Percentiles rank a stretch among this genome's conserved stretches.
These are phyloP conservation scores for Aphelocoma coerulescens DNA, from an alignment of 2,113 vertebrate species.

Conservation along the genomic window DNA sequence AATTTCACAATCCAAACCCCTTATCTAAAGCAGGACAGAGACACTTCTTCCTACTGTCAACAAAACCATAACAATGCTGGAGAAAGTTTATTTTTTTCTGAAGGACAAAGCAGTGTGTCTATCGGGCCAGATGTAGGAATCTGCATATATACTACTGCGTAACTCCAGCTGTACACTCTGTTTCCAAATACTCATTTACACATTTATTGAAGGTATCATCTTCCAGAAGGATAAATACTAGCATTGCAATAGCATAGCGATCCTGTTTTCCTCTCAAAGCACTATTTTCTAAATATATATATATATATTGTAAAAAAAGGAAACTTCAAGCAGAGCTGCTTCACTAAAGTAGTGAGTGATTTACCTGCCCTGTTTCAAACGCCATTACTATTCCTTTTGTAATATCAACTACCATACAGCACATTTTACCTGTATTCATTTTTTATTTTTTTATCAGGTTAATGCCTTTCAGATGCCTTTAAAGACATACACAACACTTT, in stretches of 20 bases:
- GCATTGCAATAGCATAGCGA: neutral
- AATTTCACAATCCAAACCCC: neutral
- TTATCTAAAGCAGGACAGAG: neutral
- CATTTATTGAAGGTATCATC: neutral
- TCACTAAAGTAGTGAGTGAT: neutral
- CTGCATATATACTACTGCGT: rapidly evolving
- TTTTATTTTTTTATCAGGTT: neutral
- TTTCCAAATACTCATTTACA: neutral
- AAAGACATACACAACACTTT: neutral
- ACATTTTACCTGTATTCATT: neutral
- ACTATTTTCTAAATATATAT: neutral
- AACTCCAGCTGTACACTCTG: neutral
- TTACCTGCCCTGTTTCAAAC: neutral
- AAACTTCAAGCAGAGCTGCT: neutral
- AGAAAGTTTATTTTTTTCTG: neutral
- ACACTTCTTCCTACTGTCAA: neutral
- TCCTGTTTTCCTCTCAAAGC: neutral
- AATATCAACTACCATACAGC: neutral
- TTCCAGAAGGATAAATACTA: neutral
- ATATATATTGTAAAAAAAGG: neutral
- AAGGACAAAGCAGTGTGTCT: neutral
- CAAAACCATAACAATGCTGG: neutral
- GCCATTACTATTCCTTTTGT: neutral
- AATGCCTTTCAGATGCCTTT: neutral
- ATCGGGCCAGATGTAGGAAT: neutral